phyloP scores from a whole-genome alignment of 1,140 invertebrate species.

The Luehdorfia chinensis region DNA sequence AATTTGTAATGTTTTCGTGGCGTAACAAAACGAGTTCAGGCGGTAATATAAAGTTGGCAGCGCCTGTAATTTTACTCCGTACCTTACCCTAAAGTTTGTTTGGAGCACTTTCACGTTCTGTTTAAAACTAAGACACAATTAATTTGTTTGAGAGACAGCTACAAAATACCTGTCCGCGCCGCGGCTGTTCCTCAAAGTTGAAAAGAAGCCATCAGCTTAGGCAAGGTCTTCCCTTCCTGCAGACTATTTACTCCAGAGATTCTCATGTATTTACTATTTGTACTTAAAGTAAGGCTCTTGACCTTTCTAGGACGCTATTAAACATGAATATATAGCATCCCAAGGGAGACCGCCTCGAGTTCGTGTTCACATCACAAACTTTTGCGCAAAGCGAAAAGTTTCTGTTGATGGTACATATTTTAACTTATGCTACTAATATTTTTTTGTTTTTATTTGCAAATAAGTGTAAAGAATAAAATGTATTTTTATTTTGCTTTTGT shows the following conservation, averaged over 20 bases:
- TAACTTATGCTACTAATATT: too few relatives aligned
- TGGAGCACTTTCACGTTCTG: slow-evolving; percentile 47
- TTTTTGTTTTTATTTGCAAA: too few relatives aligned
- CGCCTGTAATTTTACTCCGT: slow-evolving; percentile 33
- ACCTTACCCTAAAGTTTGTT: slow-evolving; percentile 58
- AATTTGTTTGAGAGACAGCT: slow-evolving; percentile 68
- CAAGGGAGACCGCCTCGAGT: slow-evolving; percentile 45
- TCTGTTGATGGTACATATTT: slow-evolving; percentile 52
- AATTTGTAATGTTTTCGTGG: slow-evolving; percentile 17
- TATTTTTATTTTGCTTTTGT: too few relatives aligned
- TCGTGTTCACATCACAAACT: slow-evolving; percentile 56
- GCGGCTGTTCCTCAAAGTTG: slow-evolving; percentile 50
- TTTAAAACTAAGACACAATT: slow-evolving; percentile 62
- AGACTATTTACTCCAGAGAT: slow-evolving; percentile 42
- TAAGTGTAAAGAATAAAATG: too few relatives aligned
- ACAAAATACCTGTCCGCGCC: slow-evolving; percentile 60
- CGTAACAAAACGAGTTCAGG: slow-evolving; percentile 30
- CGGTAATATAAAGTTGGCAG: slow-evolving; percentile 35
- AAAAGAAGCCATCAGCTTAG: slow-evolving; percentile 48
- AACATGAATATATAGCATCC: slow-evolving; percentile 61
- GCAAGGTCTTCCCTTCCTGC: slow-evolving; percentile 19
- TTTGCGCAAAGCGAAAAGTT: slow-evolving; percentile 65
- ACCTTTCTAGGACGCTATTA: slow-evolving; percentile 69
- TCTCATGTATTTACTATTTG: slow-evolving; percentile 66
- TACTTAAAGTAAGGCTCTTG: slow-evolving; percentile 55